These are phyloP conservation scores for mouse (Mus musculus) DNA, from an alignment of 2,113 vertebrate species.

Conservation along the genomic window DNA sequence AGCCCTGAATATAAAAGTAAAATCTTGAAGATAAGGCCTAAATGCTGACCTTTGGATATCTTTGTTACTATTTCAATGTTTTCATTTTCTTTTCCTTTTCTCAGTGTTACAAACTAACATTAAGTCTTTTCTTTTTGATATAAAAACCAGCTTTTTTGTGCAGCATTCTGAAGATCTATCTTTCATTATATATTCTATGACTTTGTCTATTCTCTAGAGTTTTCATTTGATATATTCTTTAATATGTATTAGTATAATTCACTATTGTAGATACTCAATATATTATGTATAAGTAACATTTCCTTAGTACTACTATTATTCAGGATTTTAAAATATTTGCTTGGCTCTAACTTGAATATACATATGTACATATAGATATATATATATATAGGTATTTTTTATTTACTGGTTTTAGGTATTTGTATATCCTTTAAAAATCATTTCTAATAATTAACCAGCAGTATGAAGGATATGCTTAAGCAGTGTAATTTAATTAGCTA, in stretches of 20 bases:
- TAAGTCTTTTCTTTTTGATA: background rate
- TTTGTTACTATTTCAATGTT: background rate
- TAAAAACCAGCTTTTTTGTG: background rate
- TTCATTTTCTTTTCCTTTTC: accelerated
- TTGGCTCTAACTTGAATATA: background rate
- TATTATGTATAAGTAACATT: background rate
- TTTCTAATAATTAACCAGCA: constrained; percentile 30
- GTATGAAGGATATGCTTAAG: constrained; percentile 23
- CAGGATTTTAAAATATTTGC: background rate
- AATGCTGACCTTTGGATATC: background rate
- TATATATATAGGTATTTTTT: background rate
- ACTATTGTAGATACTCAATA: background rate
- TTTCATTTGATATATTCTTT: background rate
- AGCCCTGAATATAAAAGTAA: background rate
- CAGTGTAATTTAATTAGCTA: constrained; percentile 62
- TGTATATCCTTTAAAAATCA: background rate
- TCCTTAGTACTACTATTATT: background rate
- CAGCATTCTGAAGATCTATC: background rate
- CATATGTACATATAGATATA: too few species aligned
- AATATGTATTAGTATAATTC: background rate
- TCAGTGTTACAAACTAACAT: background rate
- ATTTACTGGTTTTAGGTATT: background rate
- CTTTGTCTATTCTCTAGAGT: background rate
- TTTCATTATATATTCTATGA: background rate
- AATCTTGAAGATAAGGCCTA: background rate